These are phyloP conservation scores for Pocillopora verrucosa DNA, from an alignment of 64 coral and sea anemone species.

Conservation along the genomic window DNA sequence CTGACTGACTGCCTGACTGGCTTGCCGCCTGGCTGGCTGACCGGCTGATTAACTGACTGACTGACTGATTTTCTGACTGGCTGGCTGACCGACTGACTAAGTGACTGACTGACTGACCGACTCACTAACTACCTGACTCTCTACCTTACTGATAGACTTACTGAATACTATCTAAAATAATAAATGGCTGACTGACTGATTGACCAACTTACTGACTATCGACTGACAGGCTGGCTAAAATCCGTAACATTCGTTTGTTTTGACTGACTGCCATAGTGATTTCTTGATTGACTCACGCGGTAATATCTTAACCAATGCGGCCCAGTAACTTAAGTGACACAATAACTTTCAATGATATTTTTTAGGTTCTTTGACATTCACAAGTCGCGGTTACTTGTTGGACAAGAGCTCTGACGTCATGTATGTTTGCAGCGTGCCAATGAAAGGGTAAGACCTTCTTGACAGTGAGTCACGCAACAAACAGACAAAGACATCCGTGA, in stretches of 20 bases:
- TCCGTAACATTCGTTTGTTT: too few relatives aligned
- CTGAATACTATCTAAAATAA: background rate
- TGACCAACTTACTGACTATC: background rate
- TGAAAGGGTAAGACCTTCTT: background rate
- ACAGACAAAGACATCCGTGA: too few relatives aligned
- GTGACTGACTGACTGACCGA: background rate
- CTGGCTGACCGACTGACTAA: too few relatives aligned
- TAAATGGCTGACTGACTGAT: background rate
- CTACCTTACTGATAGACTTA: background rate
- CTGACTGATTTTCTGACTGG: too few relatives aligned
- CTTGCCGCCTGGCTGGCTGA: too few relatives aligned
- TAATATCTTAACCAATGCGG: background rate
- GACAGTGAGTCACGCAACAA: background rate
- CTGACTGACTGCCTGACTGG: too few relatives aligned
- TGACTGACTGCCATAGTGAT: too few relatives aligned
- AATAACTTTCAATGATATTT: background rate
- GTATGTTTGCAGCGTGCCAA: slow-evolving; percentile 29
- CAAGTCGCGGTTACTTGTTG: slow-evolving; percentile 11
- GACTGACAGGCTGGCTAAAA: background rate
- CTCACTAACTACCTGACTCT: background rate
- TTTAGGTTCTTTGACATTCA: slow-evolving; percentile 9
- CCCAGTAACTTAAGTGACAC: background rate
- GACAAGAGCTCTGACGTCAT: background rate
- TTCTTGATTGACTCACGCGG: background rate
- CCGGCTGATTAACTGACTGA: too few relatives aligned